These are phyloP conservation scores for Melitaea athalia DNA, from an alignment of 2,888 invertebrate species.

Conservation along the genomic window DNA sequence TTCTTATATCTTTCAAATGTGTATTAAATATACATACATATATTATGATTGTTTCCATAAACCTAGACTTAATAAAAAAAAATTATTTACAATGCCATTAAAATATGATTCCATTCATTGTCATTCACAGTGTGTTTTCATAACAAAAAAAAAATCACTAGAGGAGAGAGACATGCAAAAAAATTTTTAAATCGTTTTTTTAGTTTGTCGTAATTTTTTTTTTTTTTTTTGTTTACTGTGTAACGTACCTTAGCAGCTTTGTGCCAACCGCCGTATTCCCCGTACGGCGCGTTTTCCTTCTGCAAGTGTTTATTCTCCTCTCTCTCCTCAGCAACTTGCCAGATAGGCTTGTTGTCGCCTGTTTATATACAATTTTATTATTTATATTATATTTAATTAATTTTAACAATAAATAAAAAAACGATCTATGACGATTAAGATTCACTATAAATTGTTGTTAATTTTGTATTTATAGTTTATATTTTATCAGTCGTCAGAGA, in stretches of 20 bases:
- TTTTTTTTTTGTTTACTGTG: not conserved
- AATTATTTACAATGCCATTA: not conserved
- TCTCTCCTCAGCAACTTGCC: slow-evolving; percentile 99
- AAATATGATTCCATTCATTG: not conserved
- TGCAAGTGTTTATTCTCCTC: slow-evolving; percentile 97
- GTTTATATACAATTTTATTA: slow-evolving; percentile 39
- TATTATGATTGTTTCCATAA: not conserved
- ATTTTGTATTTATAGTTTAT: no score
- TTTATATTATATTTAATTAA: slow-evolving; percentile 25
- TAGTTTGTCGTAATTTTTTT: not conserved
- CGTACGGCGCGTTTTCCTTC: slow-evolving; percentile 94
- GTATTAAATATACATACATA: no score
- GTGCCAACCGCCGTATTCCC: slow-evolving; percentile 97
- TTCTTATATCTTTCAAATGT: no score
- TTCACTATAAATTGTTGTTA: not conserved
- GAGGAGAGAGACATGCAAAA: not conserved
- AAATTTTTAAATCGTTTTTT: not conserved
- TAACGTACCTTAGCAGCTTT: slow-evolving; percentile 91
- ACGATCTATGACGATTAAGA: slow-evolving; percentile 23
- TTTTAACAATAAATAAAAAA: slow-evolving; percentile 36
- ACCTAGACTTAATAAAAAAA: not conserved
- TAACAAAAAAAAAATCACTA: not conserved
- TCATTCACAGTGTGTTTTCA: not conserved
- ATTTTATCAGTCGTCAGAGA: slow-evolving; percentile 32
- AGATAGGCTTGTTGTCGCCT: slow-evolving; percentile 97